A percentile compares a stretch with the other conserved stretches of the same genome.
Evolutionary conservation across 2,113 vertebrate species (phyloP).

Genomic region (Tyrannus savana): DNA sequence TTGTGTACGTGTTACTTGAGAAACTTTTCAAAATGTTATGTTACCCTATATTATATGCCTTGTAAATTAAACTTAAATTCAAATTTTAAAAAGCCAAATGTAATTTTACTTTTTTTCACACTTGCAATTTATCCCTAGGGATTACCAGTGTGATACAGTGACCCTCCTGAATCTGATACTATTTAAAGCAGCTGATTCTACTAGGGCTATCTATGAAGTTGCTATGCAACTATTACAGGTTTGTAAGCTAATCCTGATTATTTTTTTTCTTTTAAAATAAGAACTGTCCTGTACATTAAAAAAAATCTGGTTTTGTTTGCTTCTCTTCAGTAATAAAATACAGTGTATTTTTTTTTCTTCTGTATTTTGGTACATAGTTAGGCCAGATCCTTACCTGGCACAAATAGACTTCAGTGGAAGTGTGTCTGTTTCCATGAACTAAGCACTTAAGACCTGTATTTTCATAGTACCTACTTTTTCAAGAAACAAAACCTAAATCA

Average conservation of each 20-base stretch:
- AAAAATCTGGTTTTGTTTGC: neutral
- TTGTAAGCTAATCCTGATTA: constrained; percentile 40
- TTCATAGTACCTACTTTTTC: neutral
- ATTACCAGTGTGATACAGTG: constrained; percentile 99
- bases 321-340: neutral
- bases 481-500: neutral
- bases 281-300: neutral
- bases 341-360: neutral
- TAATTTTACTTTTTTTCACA: neutral
- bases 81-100: neutral
- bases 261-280: neutral
- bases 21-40: neutral
- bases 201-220: constrained; percentile 95
- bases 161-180: constrained; percentile 97
- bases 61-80: neutral
- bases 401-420: neutral
- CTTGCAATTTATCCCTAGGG: constrained; percentile 77
- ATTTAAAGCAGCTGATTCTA: constrained; percentile 97
- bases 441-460: neutral
- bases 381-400: neutral
- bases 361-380: neutral
- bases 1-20: neutral
- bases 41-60: neutral
- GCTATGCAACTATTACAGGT: constrained; percentile 99
- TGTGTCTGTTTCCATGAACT: neutral